These are phyloP conservation scores for Lysandra bellargus DNA, from an alignment of 2,888 invertebrate species.

Conservation along the genomic window DNA sequence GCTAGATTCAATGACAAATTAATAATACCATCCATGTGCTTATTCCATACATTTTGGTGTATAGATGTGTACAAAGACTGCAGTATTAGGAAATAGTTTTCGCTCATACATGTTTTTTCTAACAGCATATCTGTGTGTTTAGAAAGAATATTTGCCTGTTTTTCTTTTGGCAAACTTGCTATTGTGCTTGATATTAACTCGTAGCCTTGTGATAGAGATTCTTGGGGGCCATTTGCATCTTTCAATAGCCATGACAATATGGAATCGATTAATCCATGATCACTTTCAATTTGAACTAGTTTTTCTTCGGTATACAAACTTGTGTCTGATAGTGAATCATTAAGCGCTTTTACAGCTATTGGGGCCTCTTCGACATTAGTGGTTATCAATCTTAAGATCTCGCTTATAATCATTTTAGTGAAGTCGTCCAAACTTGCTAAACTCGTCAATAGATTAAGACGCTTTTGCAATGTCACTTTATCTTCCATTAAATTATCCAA, in stretches of 20 bases:
- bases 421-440: slow-evolving; percentile 75
- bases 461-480: slow-evolving; percentile 57
- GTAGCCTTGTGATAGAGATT: slow-evolving; percentile 56
- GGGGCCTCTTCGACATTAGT: slow-evolving; percentile 52
- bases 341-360: slow-evolving; percentile 62
- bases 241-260: slow-evolving; percentile 61
- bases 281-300: slow-evolving; percentile 67
- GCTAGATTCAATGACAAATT: slow-evolving; percentile 58
- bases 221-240: slow-evolving; percentile 53
- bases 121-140: slow-evolving; percentile 56
- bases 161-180: slow-evolving; percentile 57
- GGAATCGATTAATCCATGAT: slow-evolving; percentile 66
- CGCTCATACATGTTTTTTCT: slow-evolving; percentile 53
- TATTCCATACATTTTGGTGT: slow-evolving; percentile 59
- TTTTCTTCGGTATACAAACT: slow-evolving; percentile 60
- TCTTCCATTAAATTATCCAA: slow-evolving; percentile 58
- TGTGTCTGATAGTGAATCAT: slow-evolving; percentile 57
- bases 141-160: slow-evolving; percentile 54
- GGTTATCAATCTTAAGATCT: slow-evolving; percentile 64
- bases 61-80: slow-evolving; percentile 78
- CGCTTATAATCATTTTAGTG: slow-evolving; percentile 66
- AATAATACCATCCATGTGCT: slow-evolving; percentile 59
- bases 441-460: slow-evolving; percentile 67
- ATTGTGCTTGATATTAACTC: slow-evolving; percentile 63
- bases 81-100: slow-evolving; percentile 62